These are phyloP conservation scores for Cydia fagiglandana DNA, from an alignment of 1,140 invertebrate species.

Conservation along the genomic window DNA sequence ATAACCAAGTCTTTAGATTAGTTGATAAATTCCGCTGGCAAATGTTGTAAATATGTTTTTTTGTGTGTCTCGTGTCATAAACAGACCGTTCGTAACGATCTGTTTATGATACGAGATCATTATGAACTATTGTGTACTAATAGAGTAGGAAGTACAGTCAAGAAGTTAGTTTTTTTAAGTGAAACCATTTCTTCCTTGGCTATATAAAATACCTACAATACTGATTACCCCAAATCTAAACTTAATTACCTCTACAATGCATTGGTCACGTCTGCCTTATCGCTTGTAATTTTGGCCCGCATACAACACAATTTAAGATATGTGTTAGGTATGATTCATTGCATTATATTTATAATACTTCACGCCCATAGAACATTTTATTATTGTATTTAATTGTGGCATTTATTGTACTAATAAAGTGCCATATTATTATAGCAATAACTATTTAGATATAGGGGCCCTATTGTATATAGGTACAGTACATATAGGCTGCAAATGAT, in stretches of 20 bases:
- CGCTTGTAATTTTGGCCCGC: not conserved
- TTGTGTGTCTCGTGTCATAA: no score
- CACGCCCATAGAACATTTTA: not conserved
- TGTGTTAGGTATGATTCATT: not conserved
- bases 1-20: no score
- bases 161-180: no score
- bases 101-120: not conserved
- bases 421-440: not conserved
- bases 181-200: no score
- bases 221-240: not conserved
- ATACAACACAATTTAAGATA: slow-evolving; percentile 1
- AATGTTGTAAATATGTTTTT: no score
- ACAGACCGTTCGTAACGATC: no score
- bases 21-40: no score
- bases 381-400: not conserved
- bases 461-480: not conserved
- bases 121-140: no score
- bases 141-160: no score
- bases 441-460: not conserved
- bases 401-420: not conserved
- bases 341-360: not conserved
- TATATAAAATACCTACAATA: not conserved
- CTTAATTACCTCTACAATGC: slow-evolving; percentile 3
- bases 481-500: no score
- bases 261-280: slow-evolving; percentile 16